phyloP scores from a whole-genome alignment of 2,888 invertebrate genomes.

The Synergus laeviventris region DNA sequence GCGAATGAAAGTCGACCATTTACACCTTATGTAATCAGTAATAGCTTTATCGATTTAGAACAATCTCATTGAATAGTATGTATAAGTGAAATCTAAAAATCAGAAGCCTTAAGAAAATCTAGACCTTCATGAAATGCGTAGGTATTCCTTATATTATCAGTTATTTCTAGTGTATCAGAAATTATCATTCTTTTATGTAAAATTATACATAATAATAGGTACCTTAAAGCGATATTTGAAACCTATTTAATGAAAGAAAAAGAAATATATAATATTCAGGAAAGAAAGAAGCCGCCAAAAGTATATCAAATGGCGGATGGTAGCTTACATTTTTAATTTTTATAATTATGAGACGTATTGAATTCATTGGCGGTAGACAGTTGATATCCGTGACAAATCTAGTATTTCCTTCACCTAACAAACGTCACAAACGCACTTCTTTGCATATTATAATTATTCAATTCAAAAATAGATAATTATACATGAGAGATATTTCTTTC shows the following conservation, averaged over 20 bases:
- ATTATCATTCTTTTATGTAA: too few relatives aligned
- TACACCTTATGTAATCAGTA: not conserved
- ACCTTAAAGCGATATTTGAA: not conserved
- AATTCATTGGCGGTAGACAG: constrained; percentile 40
- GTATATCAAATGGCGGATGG: not conserved
- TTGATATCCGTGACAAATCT: constrained; percentile 64
- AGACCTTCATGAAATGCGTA: too few relatives aligned
- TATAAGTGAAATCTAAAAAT: too few relatives aligned
- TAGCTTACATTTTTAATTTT: not conserved
- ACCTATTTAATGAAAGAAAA: too few relatives aligned
- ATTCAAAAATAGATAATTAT: too few relatives aligned
- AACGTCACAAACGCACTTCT: constrained; percentile 40
- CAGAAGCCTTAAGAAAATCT: not conserved
- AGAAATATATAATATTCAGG: too few relatives aligned
- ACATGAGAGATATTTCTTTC: too few relatives aligned
- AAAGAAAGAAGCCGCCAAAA: too few relatives aligned
- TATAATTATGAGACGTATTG: not conserved
- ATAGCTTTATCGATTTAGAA: too few relatives aligned
- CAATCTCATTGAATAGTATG: too few relatives aligned
- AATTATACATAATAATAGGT: too few relatives aligned
- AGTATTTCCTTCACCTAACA: constrained; percentile 54
- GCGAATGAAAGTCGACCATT: not conserved
- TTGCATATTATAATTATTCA: constrained; percentile 44
- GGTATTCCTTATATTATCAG: too few relatives aligned
- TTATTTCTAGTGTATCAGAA: not conserved